Conservation (phyloP, 2,888 invertebrate species). For the Piscicola geometra region DNA sequence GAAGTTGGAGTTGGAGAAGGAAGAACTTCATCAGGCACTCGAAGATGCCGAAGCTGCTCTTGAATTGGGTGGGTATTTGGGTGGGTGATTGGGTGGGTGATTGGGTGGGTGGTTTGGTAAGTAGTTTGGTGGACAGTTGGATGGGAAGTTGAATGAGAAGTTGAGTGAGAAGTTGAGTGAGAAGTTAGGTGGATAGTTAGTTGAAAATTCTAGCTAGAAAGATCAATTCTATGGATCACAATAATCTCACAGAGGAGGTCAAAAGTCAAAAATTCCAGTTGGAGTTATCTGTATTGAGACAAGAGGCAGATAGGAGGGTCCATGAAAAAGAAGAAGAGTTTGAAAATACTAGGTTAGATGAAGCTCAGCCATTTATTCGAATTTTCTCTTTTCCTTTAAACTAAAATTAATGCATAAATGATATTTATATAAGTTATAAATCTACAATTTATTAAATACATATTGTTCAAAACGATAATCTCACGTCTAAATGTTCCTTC, state of each 20-base stretch:
- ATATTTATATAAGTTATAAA: not conserved
- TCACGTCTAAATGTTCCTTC: too few relatives aligned
- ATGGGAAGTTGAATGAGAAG: too few relatives aligned
- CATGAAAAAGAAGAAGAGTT: slow-evolving; percentile 99
- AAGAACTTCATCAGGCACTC: slow-evolving; percentile 95
- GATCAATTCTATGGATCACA: too few relatives aligned
- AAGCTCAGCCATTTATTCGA: not conserved
- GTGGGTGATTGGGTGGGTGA: not conserved
- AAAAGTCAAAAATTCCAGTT: slow-evolving; percentile 84
- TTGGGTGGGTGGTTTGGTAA: not conserved
- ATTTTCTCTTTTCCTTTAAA: not conserved
- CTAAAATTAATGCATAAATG: not conserved
- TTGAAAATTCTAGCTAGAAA: too few relatives aligned
- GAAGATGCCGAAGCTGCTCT: slow-evolving; percentile 98
- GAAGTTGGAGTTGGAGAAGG: slow-evolving; percentile 97
- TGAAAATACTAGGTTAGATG: slow-evolving; percentile 77
- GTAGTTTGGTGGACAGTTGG: too few relatives aligned
- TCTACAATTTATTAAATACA: not conserved
- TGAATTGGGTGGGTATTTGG: slow-evolving; percentile 63
- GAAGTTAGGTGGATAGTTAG: too few relatives aligned
- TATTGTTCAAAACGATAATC: too few relatives aligned
- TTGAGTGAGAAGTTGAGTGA: too few relatives aligned
- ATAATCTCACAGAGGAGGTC: slow-evolving; percentile 81
- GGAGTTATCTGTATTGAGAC: slow-evolving; percentile 94
- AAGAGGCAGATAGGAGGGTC: slow-evolving; percentile 98